Evolutionary conservation across 35 echinoderm and acorn worm species (phyloP), one percentile per base, ranked within the genome.

Genomic region (Amphiura filiformis): DNA sequence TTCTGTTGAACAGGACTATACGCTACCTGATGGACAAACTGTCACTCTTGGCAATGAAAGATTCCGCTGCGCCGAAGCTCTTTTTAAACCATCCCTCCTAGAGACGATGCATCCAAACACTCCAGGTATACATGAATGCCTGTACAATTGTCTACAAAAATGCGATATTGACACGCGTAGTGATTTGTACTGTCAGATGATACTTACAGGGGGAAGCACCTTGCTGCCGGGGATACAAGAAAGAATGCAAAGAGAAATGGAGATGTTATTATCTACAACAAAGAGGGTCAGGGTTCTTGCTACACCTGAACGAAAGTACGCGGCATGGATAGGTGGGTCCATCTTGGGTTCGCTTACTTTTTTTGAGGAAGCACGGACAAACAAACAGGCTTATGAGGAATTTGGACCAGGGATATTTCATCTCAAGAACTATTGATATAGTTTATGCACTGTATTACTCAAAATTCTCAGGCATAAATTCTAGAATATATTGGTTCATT

Each of bases 261-360:
- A 32, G 1, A 28, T 0, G 11, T 26, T 90, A 32, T 57, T 64
- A 0, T 44, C 78, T 1, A 0, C 13, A 14, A 77, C 61, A 57
- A 90, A 34, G 61, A n/a, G n/a, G n/a, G 39, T 84, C 15, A 90
- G 42, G 41, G 57, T 90, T 31, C 76, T 82, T 33, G 88, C 80
- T 39, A 5, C 80, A 31, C 61, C 88, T 11, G 80, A 84, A 39
- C 39, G 88, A 30, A 84, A 75, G 32, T 61, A 32, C 4, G 28
- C 47, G 22, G 77, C 65, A 3, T 89, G 87, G 87, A 80, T 89
- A 12, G 87, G 87, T 5, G 87, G 87, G 11, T 89, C 87, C 37
- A 89, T 89, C 56, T 30, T 89, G 17, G 87, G 37, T 22, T 80
- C 77, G 1, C 56, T 89, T 0, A 38, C 64, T 13, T 61, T 23